Base-by-base conservation (phyloP, 2,797 vertebrate genomes). In the Dendrocincla tyrannina region DNA sequence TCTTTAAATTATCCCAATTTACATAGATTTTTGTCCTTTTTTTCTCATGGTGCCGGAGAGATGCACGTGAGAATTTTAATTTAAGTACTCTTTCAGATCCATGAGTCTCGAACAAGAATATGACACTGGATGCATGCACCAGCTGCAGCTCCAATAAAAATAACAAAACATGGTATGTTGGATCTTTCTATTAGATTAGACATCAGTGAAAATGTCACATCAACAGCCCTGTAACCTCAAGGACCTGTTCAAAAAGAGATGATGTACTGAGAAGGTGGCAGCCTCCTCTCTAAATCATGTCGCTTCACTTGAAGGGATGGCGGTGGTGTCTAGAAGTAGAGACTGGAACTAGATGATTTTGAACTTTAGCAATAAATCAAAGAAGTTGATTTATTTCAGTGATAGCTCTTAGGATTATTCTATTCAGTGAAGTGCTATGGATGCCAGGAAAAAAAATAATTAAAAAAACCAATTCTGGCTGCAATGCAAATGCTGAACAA, bases 331-430 rank as follows among this genome's bases (percentile, higher is more conserved):
- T 74, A 75, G 27, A 92, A 95, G 81, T 76, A 77, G 86, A 85
- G 88, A 89, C 77, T 85, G 56, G 69, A 92, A 95, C 69, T 69
- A 82, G 85, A 91, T 41, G 60, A 63, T 88, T 97, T 88, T 74
- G 85, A 97, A 96, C 62, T 88, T 56, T 23, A 88, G 62, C 56
- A 80, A 91, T 96, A 96, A 96, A 97, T 94, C 96, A 79, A 85
- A 94, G 72, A 37, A 63, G 60, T 79, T 91, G 77, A 94, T 96
- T 95, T 95, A 95, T 95, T 88, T 93, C 87, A 81, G 59, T 25
- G 39, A 82, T 58, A 75, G 8, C 69, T 83, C 30, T 72, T 49
- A 37, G 33, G 42, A 75, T 46, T 87, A 80, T 68, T 90, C 41
- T 78, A 39, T 79, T 67, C 42, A 73, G 35, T 70, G 37, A 88